Percentiles rank a stretch among this genome's conserved stretches.
Conservation (phyloP, 2,888 invertebrate species). For the Eilema caniola region DNA sequence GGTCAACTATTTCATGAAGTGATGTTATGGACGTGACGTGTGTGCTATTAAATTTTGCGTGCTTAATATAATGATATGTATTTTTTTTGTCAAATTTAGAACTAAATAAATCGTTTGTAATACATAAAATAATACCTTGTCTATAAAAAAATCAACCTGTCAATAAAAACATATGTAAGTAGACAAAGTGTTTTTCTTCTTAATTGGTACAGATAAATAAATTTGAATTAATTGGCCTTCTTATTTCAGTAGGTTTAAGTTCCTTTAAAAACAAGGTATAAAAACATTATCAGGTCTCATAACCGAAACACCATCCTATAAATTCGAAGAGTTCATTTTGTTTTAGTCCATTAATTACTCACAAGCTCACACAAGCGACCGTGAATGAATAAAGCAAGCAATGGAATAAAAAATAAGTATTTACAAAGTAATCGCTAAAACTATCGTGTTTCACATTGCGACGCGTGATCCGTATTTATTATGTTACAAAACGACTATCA, state of each 20-base stretch:
- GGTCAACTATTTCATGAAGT: slow-evolving; percentile 41
- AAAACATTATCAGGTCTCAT: background rate
- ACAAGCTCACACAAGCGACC: slow-evolving; percentile 39
- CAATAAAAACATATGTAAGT: background rate
- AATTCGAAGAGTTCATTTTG: slow-evolving; percentile 19
- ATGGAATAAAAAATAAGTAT: slow-evolving; percentile 54
- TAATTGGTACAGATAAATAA: background rate
- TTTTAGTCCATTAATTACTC: slow-evolving; percentile 29
- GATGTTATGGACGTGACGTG: slow-evolving; percentile 34
- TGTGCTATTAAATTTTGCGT: slow-evolving; percentile 50
- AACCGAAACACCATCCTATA: slow-evolving; percentile 14
- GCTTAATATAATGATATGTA: slow-evolving; percentile 64
- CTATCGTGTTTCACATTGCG: slow-evolving; percentile 56
- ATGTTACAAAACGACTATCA: slow-evolving; percentile 68
- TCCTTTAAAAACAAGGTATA: slow-evolving; percentile 40
- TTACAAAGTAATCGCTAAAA: slow-evolving; percentile 56
- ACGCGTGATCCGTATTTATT: slow-evolving; percentile 61
- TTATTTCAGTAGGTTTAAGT: background rate
- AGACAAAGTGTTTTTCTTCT: too few species aligned
- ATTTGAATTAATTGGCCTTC: background rate
- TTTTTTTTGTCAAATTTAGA: slow-evolving; percentile 39
- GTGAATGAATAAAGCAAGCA: slow-evolving; percentile 45
- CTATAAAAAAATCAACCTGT: slow-evolving; percentile 27
- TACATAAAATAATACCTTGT: slow-evolving; percentile 37
- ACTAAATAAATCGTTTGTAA: slow-evolving; percentile 25